Base-by-base conservation (phyloP, 2,797 vertebrate genomes). In the Odontamblyopus rebecca region DNA sequence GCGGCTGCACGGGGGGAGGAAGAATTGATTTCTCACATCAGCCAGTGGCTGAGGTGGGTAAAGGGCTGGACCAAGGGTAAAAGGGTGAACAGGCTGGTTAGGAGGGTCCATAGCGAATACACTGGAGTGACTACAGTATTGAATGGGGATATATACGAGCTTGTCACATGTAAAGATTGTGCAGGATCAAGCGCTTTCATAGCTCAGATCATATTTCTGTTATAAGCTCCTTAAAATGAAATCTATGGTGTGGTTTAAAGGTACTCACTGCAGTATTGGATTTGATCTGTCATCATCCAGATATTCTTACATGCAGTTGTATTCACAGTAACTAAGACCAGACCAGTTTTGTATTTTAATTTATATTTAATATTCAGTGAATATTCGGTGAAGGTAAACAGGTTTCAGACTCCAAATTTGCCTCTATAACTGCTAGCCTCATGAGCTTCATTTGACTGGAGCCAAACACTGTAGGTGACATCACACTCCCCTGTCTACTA, bases 21-120 rank as follows among this genome's bases (percentile, higher is more conserved):
- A 80, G 85, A 80, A 89, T 91, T 93, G 91, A 92, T 94, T 92
- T 91, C 85, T 79, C 85, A 82, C 84, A 89, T 89, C 85, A 82
- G 78, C 76, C 78, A 64, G 81, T 85, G 80, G 83, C 89, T 0
- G 73, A 92, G 87, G 89, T 93, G 78, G 85, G 85, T 82, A 82
- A 81, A 65, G 79, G 76, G 85, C 78, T 81, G 86, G 85, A 82
- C 35, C 50, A 64, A 86, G 85, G 86, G 87, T 86, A 84, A 90
- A 85, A 90, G 88, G 85, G 84, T 84, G 84, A 82, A 85, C 84
- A 51, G 79, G 68, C 71, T 82, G 81, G 73, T 88, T 82, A 79
- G 84, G 86, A 88, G 83, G 85, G 78, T 7, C 70, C 86, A 79
- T 65, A 23, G 68, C 68, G 82, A 76, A 75, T 61, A 29, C 56